Evolutionary conservation across 2,888 invertebrate species (phyloP).

Genomic region (Sphinx pinastri): DNA sequence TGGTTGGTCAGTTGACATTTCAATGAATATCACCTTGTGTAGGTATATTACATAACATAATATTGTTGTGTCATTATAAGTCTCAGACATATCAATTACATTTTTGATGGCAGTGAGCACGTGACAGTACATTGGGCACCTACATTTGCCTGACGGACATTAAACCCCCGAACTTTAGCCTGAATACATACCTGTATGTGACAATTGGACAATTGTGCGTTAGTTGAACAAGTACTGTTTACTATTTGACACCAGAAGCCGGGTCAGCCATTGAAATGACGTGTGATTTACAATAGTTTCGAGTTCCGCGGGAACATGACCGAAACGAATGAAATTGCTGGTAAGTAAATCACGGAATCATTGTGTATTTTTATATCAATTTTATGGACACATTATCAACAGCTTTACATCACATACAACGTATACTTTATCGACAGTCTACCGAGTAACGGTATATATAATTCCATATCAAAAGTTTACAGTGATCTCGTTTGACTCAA

Average conservation of each 20-base stretch:
- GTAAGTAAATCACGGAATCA: too few relatives aligned
- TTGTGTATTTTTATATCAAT: too few relatives aligned
- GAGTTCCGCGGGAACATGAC: not conserved
- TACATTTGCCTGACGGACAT: not conserved
- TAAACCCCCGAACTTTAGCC: not conserved
- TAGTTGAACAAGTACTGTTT: slow-evolving; percentile 54
- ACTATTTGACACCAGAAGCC: slow-evolving; percentile 56
- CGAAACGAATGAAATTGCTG: not conserved
- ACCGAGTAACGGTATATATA: too few relatives aligned
- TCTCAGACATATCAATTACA: not conserved
- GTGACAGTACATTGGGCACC: not conserved
- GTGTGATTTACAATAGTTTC: slow-evolving; percentile 12
- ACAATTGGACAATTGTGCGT: slow-evolving; percentile 71
- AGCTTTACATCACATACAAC: too few relatives aligned
- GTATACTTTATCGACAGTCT: too few relatives aligned
- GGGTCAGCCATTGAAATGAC: slow-evolving; percentile 36
- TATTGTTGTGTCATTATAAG: not conserved
- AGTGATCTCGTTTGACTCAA: too few relatives aligned
- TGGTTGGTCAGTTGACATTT: slow-evolving; percentile 7
- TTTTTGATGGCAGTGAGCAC: not conserved
- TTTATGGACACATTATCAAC: too few relatives aligned
- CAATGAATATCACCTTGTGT: not conserved
- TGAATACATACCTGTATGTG: slow-evolving; percentile 22
- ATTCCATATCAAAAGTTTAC: too few relatives aligned
- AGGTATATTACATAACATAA: not conserved